Evolutionary conservation across 1,140 invertebrate species (phyloP).

Genomic region (Drosophila suzukii): DNA sequence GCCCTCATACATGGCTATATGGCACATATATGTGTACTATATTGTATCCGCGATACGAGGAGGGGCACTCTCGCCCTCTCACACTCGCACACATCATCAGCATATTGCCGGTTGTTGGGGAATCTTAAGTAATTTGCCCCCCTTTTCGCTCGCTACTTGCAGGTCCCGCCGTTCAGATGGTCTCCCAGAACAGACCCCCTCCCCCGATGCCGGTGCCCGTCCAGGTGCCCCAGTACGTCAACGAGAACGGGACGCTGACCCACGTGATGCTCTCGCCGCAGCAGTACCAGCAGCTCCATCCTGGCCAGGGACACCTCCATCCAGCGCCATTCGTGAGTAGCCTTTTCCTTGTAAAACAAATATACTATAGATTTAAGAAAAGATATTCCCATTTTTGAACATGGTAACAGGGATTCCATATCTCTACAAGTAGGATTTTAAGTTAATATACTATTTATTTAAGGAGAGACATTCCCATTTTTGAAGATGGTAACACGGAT

Average conservation of each 20-base stretch:
- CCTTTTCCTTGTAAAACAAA: too few relatives aligned
- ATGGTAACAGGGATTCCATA: too few relatives aligned
- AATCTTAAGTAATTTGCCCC: constrained; percentile 26
- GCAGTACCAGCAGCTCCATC: constrained; percentile 87
- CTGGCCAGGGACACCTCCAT: constrained; percentile 83
- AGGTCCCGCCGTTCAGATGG: constrained; percentile 92
- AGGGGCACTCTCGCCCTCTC: neutral
- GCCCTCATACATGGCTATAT: constrained; percentile 21
- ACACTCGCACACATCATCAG: constrained; percentile 36
- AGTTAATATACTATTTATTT: too few relatives aligned
- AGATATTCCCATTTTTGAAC: too few relatives aligned
- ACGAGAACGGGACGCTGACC: constrained; percentile 93
- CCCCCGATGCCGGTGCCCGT: constrained; percentile 95
- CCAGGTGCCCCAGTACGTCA: constrained; percentile 95
- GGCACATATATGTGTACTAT: constrained; percentile 1
- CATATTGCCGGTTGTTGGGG: constrained; percentile 47
- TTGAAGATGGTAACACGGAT: too few relatives aligned
- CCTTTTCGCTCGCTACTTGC: constrained; percentile 55
- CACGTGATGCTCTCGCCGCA: constrained; percentile 93
- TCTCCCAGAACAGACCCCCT: constrained; percentile 91
- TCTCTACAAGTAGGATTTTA: too few relatives aligned
- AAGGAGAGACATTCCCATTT: too few relatives aligned
- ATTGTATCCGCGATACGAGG: constrained; percentile 22
- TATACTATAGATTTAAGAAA: too few relatives aligned
- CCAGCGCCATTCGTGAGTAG: constrained; percentile 79